A percentile compares a stretch with the other conserved stretches of the same genome.
These are phyloP conservation scores for Castor canadensis DNA, from an alignment of 2,113 vertebrate genomes.

Conservation along the genomic window DNA sequence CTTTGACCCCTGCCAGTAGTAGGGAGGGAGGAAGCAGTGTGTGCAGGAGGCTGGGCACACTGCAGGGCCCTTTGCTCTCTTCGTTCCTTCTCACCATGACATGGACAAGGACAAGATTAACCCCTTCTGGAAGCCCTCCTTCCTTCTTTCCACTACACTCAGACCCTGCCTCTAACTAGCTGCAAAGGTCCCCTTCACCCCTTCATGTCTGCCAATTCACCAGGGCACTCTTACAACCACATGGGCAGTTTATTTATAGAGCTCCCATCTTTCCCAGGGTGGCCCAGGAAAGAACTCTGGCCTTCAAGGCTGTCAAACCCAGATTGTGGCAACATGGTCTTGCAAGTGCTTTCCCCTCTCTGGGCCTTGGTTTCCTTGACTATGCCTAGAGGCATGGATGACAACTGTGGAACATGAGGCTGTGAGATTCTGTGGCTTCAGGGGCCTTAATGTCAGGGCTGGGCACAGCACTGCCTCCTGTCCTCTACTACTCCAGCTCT, in stretches of 20 bases:
- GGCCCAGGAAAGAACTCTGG: constrained; percentile 47
- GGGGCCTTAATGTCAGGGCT: not conserved
- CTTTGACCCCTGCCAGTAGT: not conserved
- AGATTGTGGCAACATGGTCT: not conserved
- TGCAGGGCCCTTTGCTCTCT: not conserved
- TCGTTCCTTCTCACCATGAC: not conserved
- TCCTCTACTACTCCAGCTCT: not conserved
- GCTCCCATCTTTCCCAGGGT: constrained; percentile 64
- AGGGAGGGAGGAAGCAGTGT: not conserved
- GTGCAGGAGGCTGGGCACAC: not conserved
- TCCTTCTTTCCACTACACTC: not conserved
- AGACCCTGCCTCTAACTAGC: constrained; percentile 30
- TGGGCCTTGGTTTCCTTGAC: not conserved
- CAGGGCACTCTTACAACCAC: constrained; percentile 41
- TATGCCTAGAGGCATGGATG: not conserved
- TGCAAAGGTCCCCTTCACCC: not conserved
- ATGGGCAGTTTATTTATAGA: constrained; percentile 63
- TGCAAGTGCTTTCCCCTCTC: not conserved
- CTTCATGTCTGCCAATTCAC: not conserved
- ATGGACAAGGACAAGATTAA: not conserved
- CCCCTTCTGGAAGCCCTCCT: not conserved
- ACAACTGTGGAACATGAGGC: not conserved
- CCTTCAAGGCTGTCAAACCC: not conserved
- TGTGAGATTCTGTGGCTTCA: not conserved
- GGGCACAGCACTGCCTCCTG: not conserved